Conservation (phyloP, 2,888 invertebrate species). For the Spisula subtruncata region DNA sequence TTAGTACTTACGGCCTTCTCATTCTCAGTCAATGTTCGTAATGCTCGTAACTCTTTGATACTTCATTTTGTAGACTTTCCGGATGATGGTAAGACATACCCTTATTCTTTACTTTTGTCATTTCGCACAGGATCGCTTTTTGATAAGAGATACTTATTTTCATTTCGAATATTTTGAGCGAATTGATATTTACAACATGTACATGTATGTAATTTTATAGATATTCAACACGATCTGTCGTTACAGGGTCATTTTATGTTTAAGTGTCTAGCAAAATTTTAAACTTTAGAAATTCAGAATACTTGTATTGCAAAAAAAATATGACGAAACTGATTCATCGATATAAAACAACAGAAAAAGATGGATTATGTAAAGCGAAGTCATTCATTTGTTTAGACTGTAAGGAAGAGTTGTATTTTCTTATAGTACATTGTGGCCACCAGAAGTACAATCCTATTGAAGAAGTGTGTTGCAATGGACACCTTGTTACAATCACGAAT, state of each 20-base stretch:
- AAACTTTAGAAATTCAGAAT: too few relatives aligned
- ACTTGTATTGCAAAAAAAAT: too few relatives aligned
- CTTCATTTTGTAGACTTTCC: background rate
- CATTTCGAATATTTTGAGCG: background rate
- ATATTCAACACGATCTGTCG: background rate
- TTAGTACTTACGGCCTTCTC: too few relatives aligned
- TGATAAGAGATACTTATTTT: background rate
- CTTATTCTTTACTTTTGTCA: background rate
- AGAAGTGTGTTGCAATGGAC: slow-evolving; percentile 23
- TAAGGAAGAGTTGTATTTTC: background rate
- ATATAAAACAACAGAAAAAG: too few relatives aligned
- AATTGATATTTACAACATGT: background rate
- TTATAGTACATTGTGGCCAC: slow-evolving; percentile 37
- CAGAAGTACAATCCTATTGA: background rate
- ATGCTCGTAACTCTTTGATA: background rate
- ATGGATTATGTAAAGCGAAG: too few relatives aligned
- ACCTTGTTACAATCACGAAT: slow-evolving; percentile 8
- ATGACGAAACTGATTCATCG: too few relatives aligned
- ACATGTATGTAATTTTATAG: too few relatives aligned
- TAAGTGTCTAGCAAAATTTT: too few relatives aligned
- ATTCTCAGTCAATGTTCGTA: too few relatives aligned
- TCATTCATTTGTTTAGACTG: background rate
- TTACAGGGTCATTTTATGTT: background rate
- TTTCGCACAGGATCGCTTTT: background rate
- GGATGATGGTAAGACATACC: background rate